A percentile compares a stretch with the other conserved stretches of the same genome.
Conservation (phyloP, 2,888 invertebrate genomes). For the Mayetiola destructor region DNA sequence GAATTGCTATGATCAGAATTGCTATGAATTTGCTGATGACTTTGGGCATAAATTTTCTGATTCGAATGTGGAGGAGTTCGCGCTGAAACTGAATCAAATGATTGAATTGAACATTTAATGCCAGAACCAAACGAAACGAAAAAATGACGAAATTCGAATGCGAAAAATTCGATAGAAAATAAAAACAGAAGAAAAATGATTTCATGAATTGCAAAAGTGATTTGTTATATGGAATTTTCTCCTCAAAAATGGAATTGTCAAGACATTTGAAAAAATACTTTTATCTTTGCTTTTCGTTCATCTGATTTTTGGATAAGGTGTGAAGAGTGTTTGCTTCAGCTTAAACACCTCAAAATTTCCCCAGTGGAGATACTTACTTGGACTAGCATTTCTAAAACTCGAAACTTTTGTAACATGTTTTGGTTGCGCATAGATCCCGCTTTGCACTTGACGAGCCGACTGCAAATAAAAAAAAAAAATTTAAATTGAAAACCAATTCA, state of each 20-base stretch:
- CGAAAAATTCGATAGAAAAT: too few relatives aligned
- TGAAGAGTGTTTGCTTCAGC: constrained; percentile 33
- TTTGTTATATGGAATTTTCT: too few relatives aligned
- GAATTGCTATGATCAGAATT: constrained; percentile 18
- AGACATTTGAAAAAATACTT: too few relatives aligned
- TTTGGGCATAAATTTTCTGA: constrained; percentile 14
- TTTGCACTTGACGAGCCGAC: constrained; percentile 21
- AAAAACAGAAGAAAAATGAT: too few relatives aligned
- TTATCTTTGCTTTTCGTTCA: constrained; percentile 20
- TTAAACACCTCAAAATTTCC: constrained; percentile 20
- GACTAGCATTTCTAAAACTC: constrained; percentile 31
- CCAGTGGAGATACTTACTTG: constrained; percentile 22
- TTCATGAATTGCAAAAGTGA: too few relatives aligned
- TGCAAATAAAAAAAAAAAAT: neutral
- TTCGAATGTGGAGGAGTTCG: neutral
- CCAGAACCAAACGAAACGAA: too few relatives aligned
- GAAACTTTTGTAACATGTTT: constrained; percentile 34
- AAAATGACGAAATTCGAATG: too few relatives aligned
- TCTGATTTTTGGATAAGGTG: too few relatives aligned
- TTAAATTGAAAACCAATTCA: neutral
- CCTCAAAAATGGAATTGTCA: too few relatives aligned
- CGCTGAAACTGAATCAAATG: neutral
- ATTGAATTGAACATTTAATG: too few relatives aligned
- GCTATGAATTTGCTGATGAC: constrained; percentile 20
- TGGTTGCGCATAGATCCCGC: constrained; percentile 35